Evolutionary conservation across 2,113 vertebrate genomes (phyloP), one percentile per base, ranked within the genome.

Genomic region (Lasiurus borealis): DNA sequence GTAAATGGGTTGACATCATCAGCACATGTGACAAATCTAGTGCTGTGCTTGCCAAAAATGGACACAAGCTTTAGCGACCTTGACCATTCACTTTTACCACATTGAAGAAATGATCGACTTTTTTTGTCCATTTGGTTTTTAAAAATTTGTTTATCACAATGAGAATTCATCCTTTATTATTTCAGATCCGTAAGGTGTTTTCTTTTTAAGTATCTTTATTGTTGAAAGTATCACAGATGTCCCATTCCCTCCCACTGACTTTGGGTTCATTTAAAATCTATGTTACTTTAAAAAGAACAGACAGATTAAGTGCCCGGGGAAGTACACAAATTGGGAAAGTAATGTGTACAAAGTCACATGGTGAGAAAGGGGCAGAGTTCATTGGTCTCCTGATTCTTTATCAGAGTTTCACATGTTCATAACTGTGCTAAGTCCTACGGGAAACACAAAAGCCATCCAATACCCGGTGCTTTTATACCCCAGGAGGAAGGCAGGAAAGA

Each of bases 1-100:
- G 44, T 86, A 94, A 36, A 88, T 83, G 27, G 29, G 29, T 44
- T 44, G 46, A 95, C 68, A 78, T 91, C 68, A 71, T 88, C 88
- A 95, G 27, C 34, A 73, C 77, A 75, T 85, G 48, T 77, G 31
- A 92, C 92, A 95, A 50, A 50, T 44, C 27, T 21, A 92, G 31
- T 57, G 76, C 62, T 72, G 19, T 90, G 27, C 90, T 95, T 97
- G 72, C n/a, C 46, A 86, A 94, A 75, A 78, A 86, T 59, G 19
- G 83, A 84, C 93, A 95, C 46, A 76, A 48, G 29, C 2, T 29
- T 25, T 72, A 36, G 50, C 59, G 50, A 44, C 78, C 48, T 34
- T 86, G 73, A 85, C 44, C 4, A 4, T 86, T 85, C 66, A 84
- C 71, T 84, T 86, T 85, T 71, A 82, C 10, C 36, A 50, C 57